Conservation (phyloP, 2,888 invertebrate genomes). For the Amblyjoppa fuscipennis region DNA sequence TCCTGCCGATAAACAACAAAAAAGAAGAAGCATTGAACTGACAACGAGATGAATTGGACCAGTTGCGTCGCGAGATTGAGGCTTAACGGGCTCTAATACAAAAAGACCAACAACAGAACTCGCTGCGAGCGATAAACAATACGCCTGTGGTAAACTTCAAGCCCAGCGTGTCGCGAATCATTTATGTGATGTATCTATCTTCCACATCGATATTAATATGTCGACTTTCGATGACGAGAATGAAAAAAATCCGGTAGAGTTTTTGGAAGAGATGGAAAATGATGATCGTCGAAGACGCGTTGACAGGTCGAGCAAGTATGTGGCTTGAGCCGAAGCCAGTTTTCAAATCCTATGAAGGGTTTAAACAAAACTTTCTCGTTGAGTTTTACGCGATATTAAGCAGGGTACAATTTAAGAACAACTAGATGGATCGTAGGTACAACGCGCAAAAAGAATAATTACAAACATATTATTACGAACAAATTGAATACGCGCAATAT, state of each 20-base stretch:
- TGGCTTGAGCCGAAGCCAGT: constrained; percentile 22
- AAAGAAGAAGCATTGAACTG: background rate
- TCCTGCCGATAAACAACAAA: constrained; percentile 86
- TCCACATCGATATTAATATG: constrained; percentile 35
- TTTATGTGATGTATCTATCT: background rate
- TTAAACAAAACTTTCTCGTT: background rate
- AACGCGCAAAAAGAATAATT: background rate
- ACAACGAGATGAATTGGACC: background rate
- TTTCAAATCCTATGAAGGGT: background rate
- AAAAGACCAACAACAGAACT: background rate
- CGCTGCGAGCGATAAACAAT: background rate
- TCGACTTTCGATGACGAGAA: constrained; percentile 44
- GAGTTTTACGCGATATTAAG: constrained; percentile 39
- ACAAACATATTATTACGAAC: background rate
- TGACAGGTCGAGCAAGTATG: constrained; percentile 16
- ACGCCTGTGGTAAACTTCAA: background rate
- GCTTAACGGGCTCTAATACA: background rate
- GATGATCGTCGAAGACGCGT: constrained; percentile 20
- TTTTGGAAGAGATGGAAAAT: constrained; percentile 48
- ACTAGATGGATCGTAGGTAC: constrained; percentile 28
- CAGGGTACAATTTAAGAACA: constrained; percentile 33
- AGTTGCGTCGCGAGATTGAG: background rate
- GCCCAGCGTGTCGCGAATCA: background rate
- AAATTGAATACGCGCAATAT: constrained; percentile 29
- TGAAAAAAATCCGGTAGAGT: constrained; percentile 34